Conservation (phyloP, 2,113 vertebrate genomes). For the Silurus meridionalis region DNA sequence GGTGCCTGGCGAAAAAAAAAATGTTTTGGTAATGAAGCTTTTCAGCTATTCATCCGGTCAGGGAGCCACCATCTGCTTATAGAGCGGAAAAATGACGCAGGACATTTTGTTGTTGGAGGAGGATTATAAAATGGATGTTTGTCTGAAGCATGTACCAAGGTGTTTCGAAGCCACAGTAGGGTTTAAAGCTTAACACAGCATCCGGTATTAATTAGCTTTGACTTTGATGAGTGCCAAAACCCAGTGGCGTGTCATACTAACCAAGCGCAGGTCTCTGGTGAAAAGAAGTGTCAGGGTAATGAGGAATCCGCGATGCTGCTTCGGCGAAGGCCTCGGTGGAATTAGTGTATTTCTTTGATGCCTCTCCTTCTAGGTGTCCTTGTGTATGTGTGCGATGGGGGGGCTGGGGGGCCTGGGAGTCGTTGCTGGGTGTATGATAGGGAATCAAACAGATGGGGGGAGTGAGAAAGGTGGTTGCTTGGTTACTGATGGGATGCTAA, state of each 20-base stretch:
- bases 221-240: conserved; percentile 38
- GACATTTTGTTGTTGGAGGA: not conserved
- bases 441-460: conserved; percentile 25
- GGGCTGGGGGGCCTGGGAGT: not conserved
- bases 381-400: not conserved
- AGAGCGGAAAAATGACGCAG: not conserved
- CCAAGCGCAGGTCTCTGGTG: conserved; percentile 15
- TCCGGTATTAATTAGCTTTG: conserved; percentile 41
- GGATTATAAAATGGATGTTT: conserved; percentile 19
- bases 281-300: conserved; percentile 28
- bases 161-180: not conserved
- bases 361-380: conserved; percentile 31
- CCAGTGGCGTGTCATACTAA: conserved; percentile 27
- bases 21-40: conserved; percentile 20
- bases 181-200: conserved; percentile 32
- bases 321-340: conserved; percentile 7
- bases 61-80: conserved; percentile 32
- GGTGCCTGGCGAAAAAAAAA: conserved; percentile 25
- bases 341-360: conserved; percentile 18
- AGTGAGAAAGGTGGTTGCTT: conserved; percentile 49
- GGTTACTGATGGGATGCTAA: conserved; percentile 58
- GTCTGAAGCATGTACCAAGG: not conserved
- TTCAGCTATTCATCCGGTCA: conserved; percentile 31
- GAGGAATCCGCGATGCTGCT: conserved; percentile 8
- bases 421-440: conserved; percentile 14